Base-by-base conservation (phyloP, 2,797 vertebrate genomes). In the Rhinella marina region DNA sequence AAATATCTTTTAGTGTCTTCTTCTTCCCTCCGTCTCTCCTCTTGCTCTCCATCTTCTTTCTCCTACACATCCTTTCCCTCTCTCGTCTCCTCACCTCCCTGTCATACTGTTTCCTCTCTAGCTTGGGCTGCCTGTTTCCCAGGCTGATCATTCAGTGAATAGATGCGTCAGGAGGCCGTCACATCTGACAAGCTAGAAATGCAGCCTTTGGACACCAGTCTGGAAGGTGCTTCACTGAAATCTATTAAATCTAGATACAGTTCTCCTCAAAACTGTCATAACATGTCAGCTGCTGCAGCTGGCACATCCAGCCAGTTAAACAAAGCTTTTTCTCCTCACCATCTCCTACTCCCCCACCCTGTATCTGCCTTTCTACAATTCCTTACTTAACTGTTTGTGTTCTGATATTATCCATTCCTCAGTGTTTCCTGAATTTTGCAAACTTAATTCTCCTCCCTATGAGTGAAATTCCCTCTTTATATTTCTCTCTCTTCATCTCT, bases 141-240 rank as follows among this genome's bases (percentile, higher is more conserved):
- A 83, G 29, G 29, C 88, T 87, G 85, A 87, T 89, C 81, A 73
- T 78, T 89, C 77, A 83, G 79, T 89, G 84, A 89, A 89, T 89
- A 89, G 84, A 89, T 86, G 88, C 80, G 75, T 86, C 88, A 86
- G 79, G 85, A 72, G 84, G 84, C 88, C 72, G 19, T 89, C 84
- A 89, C 61, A 82, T 77, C 29, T 89, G 88, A 86, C 88, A 89
- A 85, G 79, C 73, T 89, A 52, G 72, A 78, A 86, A 89, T 83
- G 80, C 88, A 89, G 88, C 88, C 88, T 83, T 89, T 89, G 80
- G 88, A 89, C 80, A 89, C 80, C 61, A 89, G 84, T 86, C 88
- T 89, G 54, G 84, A 89, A 89, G 79, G 84, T 89, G 88, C 72
- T 86, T 89, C 84, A 79, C 61, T 89, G 25, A 89, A 89, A 86